Percentiles rank a stretch among this genome's conserved stretches.
Conservation (phyloP, 2,113 vertebrate genomes). For the Aegotheles bennettii region DNA sequence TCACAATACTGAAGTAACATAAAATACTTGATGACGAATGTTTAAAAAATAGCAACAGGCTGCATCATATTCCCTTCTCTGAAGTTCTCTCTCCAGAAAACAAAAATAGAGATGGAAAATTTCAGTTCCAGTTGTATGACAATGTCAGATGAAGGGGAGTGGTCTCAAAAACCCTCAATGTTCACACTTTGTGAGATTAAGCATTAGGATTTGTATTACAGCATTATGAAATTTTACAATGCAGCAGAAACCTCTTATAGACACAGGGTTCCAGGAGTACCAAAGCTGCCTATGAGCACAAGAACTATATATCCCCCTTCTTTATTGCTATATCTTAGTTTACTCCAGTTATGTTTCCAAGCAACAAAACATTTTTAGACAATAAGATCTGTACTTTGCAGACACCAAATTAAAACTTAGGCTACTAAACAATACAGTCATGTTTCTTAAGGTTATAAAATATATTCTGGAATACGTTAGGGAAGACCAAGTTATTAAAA, state of each 20-base stretch:
- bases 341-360: conserved; percentile 38
- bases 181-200: neutral
- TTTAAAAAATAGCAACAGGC: neutral
- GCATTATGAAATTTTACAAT: neutral
- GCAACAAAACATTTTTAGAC: conserved; percentile 52
- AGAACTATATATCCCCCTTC: neutral
- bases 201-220: neutral
- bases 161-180: neutral
- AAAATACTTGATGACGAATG: neutral
- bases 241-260: conserved; percentile 2
- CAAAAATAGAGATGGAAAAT: neutral
- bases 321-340: conserved; percentile 14
- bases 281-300: neutral
- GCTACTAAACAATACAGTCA: neutral
- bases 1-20: neutral
- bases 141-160: neutral
- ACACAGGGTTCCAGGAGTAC: neutral
- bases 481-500: neutral
- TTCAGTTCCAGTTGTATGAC: neutral
- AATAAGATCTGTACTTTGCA: conserved; percentile 13
- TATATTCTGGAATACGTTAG: neutral
- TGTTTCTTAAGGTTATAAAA: neutral
- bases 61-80: neutral
- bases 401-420: conserved; percentile 28
- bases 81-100: neutral